A percentile compares a stretch with the other conserved stretches of the same genome.
Conservation (phyloP, 2,888 invertebrate genomes). For the Rhimphoctona megacephalus region DNA sequence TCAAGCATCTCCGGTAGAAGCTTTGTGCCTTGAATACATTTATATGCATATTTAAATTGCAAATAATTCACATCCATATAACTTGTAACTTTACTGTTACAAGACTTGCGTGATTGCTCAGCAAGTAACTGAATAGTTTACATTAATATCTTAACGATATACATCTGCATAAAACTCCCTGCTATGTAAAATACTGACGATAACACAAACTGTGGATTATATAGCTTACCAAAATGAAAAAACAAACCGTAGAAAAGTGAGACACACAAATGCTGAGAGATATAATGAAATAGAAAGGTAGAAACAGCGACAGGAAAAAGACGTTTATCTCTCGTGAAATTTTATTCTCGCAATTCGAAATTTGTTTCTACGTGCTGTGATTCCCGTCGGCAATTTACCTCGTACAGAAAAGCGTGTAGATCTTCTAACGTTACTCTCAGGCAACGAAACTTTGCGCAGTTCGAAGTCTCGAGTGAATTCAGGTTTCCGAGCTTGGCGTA, state of each 20-base stretch:
- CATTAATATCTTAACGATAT: not conserved
- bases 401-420: conserved; percentile 59
- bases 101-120: not conserved
- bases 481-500: conserved; percentile 33
- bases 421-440: conserved; percentile 60
- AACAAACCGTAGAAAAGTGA: conserved; percentile 22
- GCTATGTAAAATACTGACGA: conserved; percentile 24
- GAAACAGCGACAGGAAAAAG: conserved; percentile 14
- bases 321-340: conserved; percentile 56
- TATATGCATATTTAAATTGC: not conserved
- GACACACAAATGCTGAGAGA: conserved; percentile 1
- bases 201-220: conserved; percentile 42
- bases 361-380: conserved; percentile 68
- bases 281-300: conserved; percentile 29
- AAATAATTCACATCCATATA: not conserved
- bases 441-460: conserved; percentile 67
- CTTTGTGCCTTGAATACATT: not conserved
- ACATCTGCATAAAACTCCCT: not conserved
- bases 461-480: conserved; percentile 70
- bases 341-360: conserved; percentile 62
- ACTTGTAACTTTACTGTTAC: not conserved
- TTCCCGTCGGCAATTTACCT: conserved; percentile 68
- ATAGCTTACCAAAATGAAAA: conserved; percentile 15
- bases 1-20: not conserved
- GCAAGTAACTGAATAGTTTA: conserved; percentile 12